Evolutionary conservation across 2,888 invertebrate species (phyloP).

Genomic region (Cantharis nigra): DNA sequence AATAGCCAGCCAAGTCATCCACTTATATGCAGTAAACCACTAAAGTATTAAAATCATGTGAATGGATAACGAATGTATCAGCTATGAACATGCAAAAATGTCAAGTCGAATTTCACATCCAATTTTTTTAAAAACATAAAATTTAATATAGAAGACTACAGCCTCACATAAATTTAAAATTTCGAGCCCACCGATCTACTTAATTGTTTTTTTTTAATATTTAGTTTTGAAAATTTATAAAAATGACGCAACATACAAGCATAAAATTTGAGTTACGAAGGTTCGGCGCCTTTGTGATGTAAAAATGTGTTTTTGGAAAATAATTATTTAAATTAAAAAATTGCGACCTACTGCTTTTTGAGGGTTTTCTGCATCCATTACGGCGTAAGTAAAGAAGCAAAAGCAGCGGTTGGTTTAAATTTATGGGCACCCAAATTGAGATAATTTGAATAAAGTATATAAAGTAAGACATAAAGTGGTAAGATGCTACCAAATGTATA

Average conservation of each 20-base stretch:
- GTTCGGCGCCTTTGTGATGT: background rate
- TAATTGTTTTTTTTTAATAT: background rate
- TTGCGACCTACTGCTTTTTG: slow-evolving; percentile 1
- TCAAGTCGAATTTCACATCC: background rate
- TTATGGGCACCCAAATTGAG: slow-evolving; percentile 23
- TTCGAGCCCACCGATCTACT: background rate
- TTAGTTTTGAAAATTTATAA: background rate
- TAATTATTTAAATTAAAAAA: background rate
- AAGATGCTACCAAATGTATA: slow-evolving; percentile 2
- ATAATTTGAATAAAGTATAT: slow-evolving; percentile 24
- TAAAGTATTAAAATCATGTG: background rate
- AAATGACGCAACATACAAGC: background rate
- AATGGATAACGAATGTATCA: background rate
- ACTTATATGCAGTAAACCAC: background rate
- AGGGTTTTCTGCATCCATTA: slow-evolving; percentile 7
- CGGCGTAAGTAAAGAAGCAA: slow-evolving; percentile 14
- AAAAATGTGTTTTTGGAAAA: background rate
- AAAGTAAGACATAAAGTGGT: slow-evolving; percentile 18
- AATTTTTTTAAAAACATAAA: background rate
- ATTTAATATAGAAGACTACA: background rate
- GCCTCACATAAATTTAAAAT: background rate
- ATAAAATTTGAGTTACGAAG: background rate
- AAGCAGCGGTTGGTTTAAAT: slow-evolving; percentile 15
- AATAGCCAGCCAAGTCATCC: background rate
- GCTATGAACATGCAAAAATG: background rate